A percentile compares a stretch with the other conserved stretches of the same genome.
Evolutionary conservation across 2,888 invertebrate species (phyloP).

Genomic region (Mythimna pallens): DNA sequence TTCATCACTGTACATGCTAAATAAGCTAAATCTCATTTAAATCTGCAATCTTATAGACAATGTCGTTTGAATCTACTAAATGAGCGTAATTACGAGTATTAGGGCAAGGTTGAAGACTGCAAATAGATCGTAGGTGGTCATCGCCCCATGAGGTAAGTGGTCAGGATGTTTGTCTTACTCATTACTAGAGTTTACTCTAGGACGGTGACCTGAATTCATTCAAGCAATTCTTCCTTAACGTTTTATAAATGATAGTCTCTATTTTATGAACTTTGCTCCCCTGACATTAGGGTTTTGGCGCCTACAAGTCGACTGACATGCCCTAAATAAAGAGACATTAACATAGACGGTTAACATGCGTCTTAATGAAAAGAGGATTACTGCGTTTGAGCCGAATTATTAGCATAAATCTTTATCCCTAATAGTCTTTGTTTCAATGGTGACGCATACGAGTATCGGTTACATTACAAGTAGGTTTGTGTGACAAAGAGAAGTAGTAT

Average conservation of each 20-base stretch:
- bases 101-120: slow-evolving; percentile 29
- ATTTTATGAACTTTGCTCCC: slow-evolving; percentile 37
- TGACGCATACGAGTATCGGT: slow-evolving; percentile 54
- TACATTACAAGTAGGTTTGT: slow-evolving; percentile 55
- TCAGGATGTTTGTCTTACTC: slow-evolving; percentile 52
- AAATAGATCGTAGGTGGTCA: slow-evolving; percentile 50
- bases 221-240: slow-evolving; percentile 41
- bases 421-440: slow-evolving; percentile 40
- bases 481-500: slow-evolving; percentile 58
- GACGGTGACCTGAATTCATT: slow-evolving; percentile 45
- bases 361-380: slow-evolving; percentile 49
- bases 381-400: slow-evolving; percentile 36
- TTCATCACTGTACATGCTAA: slow-evolving; percentile 37
- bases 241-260: slow-evolving; percentile 41
- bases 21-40: slow-evolving; percentile 29
- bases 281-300: slow-evolving; percentile 46
- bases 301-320: slow-evolving; percentile 46
- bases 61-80: background rate
- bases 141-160: slow-evolving; percentile 46
- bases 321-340: slow-evolving; percentile 47
- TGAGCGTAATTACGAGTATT: slow-evolving; percentile 25
- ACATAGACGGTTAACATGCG: slow-evolving; percentile 34
- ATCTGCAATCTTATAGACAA: slow-evolving; percentile 21
- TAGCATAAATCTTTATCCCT: slow-evolving; percentile 51
- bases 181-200: slow-evolving; percentile 49